Evolutionary conservation across 2,797 vertebrate species (phyloP).

Genomic region (Orestias chungarensis): DNA sequence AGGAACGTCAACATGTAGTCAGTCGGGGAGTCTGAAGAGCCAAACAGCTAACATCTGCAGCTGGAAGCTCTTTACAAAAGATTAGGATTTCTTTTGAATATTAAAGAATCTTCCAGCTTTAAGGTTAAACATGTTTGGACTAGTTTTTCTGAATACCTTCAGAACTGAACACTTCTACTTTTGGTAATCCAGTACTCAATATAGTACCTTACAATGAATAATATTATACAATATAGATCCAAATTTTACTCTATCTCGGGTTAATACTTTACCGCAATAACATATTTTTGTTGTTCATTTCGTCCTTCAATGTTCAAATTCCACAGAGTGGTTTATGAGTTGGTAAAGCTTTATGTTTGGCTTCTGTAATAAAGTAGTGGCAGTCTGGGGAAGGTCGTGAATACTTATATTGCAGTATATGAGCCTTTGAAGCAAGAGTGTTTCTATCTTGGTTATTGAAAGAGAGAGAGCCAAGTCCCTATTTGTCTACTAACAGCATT

Average conservation of each 20-base stretch:
- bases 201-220: background rate
- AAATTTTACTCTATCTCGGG: background rate
- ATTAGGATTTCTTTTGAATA: background rate
- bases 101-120: background rate
- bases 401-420: conserved; percentile 41
- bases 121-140: background rate
- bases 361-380: conserved; percentile 34
- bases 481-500: conserved; percentile 70
- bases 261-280: background rate
- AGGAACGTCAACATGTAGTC: background rate
- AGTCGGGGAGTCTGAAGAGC: background rate
- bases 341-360: conserved; percentile 11
- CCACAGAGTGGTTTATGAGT: background rate
- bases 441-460: conserved; percentile 41
- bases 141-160: background rate
- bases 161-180: background rate
- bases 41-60: background rate
- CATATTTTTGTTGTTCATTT: background rate
- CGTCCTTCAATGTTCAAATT: conserved; percentile 17
- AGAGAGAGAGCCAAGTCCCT: conserved; percentile 49
- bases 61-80: background rate
- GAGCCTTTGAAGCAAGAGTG: conserved; percentile 58
- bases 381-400: conserved; percentile 69
- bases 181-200: background rate
- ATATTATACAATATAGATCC: background rate